Evolutionary conservation across 2,888 invertebrate genomes (phyloP).

Genomic region (Minunthozetes semirufus): DNA sequence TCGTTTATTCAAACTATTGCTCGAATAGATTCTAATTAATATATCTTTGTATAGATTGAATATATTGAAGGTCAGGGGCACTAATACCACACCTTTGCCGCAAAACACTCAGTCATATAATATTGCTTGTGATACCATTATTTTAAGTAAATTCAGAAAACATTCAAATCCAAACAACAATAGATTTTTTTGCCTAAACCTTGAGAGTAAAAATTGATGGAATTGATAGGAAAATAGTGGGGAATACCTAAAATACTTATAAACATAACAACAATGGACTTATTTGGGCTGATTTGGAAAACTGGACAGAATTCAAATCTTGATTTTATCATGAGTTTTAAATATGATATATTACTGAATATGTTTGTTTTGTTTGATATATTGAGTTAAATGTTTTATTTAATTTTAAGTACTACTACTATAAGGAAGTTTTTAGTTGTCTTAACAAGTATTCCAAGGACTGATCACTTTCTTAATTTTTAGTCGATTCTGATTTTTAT

Average conservation of each 20-base stretch:
- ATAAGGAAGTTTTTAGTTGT: too few relatives aligned
- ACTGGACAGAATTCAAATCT: too few relatives aligned
- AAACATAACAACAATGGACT: neutral
- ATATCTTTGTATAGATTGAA: constrained; percentile 6
- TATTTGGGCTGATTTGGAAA: too few relatives aligned
- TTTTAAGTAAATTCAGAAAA: neutral
- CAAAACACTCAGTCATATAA: neutral
- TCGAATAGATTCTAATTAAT: constrained; percentile 10
- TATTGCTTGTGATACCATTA: neutral
- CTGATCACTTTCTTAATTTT: too few relatives aligned
- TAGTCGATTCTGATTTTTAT: too few relatives aligned
- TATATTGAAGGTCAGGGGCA: constrained; percentile 9
- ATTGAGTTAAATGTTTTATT: too few relatives aligned
- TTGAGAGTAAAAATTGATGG: neutral
- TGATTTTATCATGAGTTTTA: too few relatives aligned
- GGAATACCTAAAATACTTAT: constrained; percentile 9
- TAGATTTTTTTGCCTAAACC: neutral
- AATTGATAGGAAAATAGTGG: constrained; percentile 2
- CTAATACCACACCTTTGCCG: constrained; percentile 9
- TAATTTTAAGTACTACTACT: too few relatives aligned
- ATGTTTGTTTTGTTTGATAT: too few relatives aligned
- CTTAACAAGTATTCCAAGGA: too few relatives aligned
- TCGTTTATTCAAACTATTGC: neutral
- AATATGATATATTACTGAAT: too few relatives aligned
- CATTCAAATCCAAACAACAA: neutral